A percentile compares a stretch with the other conserved stretches of the same genome.
Conservation (phyloP, 1,140 invertebrate genomes). For the Platyscapa corneri region DNA sequence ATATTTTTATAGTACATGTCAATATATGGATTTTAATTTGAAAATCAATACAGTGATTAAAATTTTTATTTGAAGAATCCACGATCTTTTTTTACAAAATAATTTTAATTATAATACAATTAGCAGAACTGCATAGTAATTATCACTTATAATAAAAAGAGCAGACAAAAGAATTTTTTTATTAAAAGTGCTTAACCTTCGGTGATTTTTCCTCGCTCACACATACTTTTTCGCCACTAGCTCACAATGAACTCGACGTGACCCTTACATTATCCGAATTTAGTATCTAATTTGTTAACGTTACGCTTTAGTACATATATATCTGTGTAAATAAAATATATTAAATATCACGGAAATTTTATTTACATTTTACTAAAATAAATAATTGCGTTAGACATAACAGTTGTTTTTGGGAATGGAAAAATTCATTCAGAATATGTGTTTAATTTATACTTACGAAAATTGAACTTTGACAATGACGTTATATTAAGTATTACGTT, state of each 20-base stretch:
- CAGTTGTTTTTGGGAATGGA: not conserved
- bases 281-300: not conserved
- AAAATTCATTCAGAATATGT: not conserved
- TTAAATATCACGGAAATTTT: no score
- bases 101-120: not conserved
- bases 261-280: not conserved
- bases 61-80: not conserved
- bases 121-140: not conserved
- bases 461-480: no score
- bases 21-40: not conserved
- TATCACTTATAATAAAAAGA: not conserved
- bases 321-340: not conserved
- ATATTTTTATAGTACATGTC: not conserved
- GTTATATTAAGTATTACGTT: no score
- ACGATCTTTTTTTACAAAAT: not conserved
- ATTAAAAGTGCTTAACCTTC: not conserved
- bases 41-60: not conserved
- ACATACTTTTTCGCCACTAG: not conserved
- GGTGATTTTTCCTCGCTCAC: no score
- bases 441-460: not conserved
- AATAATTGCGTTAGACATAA: no score
- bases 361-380: no score
- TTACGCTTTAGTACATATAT: not conserved
- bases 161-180: not conserved
- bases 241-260: not conserved